Evolutionary conservation across 2,888 invertebrate genomes (phyloP), one percentile per base, ranked within the genome.

Genomic region (Cerastis leucographa): DNA sequence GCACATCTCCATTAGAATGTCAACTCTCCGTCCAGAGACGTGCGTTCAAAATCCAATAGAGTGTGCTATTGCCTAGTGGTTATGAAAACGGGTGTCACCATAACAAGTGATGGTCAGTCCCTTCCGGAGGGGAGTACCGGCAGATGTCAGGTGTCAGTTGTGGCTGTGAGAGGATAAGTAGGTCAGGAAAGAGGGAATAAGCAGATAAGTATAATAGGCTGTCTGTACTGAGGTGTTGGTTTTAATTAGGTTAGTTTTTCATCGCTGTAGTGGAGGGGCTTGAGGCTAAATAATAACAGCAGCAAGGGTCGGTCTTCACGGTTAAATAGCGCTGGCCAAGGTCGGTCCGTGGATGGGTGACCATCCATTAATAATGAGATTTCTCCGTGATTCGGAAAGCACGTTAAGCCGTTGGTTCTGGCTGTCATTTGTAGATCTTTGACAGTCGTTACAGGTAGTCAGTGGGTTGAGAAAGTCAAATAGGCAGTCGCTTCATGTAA

Each of bases 51-150:
- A 64, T 42, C 14, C 42, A 64, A 64, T 22, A 17, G 14, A 42
- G 3, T 14, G 40, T 19, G 9, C 22, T 40, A 35, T 25, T 29
- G 1, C 25, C 7, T 7, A 29, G 29, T 59, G 29, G 59, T 61
- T 61, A 61, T 61, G 29, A 19, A 61, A 4, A 29, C 29, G 29
- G 56, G 56, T 59, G 6, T 59, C n/a, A 59, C 25, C 25, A 22
- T 19, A 77, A 44, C 35, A 35, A 65, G 1, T 59, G 49, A 22
- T n/a, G 70, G 77, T 59, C 54, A 56, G 64, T 35, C 77, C 62
- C n/a, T 7, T 35, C 14, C 66, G 66, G 78, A 62, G 67, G 54
- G 78, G 78, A 42, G 61, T 40, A 62, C 51, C 78, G 71, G 49
- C 0, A 42, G 75, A n/a, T 51, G 76, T 44, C 76, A 19, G 61